phyloP scores from a whole-genome alignment of 2,797 vertebrate genomes.

The Balearica regulorum region DNA sequence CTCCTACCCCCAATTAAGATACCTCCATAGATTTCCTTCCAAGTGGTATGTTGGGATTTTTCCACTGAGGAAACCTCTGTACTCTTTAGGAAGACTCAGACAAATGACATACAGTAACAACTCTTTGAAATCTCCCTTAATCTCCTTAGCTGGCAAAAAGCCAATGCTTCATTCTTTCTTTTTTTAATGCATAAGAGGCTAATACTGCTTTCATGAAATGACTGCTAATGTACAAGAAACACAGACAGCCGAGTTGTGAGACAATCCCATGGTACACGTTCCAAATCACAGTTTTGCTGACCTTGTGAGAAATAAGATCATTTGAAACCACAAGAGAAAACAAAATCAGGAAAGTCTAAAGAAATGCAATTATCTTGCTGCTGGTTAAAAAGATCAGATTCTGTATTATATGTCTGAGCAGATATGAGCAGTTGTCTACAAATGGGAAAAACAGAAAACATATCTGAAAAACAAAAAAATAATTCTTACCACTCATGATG shows the following conservation, averaged over 20 bases:
- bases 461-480: neutral
- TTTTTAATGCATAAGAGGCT: neutral
- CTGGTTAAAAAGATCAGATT: neutral
- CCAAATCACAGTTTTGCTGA: conserved; percentile 34
- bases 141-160: neutral
- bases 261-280: neutral
- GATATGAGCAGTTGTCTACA: neutral
- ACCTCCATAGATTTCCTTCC: neutral
- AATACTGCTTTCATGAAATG: neutral
- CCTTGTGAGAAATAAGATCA: conserved; percentile 36
- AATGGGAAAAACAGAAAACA: neutral
- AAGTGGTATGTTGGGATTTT: neutral
- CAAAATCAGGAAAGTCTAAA: neutral
- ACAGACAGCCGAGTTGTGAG: neutral
- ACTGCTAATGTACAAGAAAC: neutral
- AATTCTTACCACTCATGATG: conserved; percentile 94
- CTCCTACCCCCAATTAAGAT: neutral
- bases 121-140: neutral
- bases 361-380: conserved; percentile 1
- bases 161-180: neutral
- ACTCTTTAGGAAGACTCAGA: neutral
- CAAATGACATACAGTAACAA: neutral
- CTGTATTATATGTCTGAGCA: neutral
- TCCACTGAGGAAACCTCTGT: neutral
- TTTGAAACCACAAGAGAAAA: conserved; percentile 9